Evolutionary conservation across 2,888 invertebrate genomes (phyloP).

Genomic region (Plebejus argus): DNA sequence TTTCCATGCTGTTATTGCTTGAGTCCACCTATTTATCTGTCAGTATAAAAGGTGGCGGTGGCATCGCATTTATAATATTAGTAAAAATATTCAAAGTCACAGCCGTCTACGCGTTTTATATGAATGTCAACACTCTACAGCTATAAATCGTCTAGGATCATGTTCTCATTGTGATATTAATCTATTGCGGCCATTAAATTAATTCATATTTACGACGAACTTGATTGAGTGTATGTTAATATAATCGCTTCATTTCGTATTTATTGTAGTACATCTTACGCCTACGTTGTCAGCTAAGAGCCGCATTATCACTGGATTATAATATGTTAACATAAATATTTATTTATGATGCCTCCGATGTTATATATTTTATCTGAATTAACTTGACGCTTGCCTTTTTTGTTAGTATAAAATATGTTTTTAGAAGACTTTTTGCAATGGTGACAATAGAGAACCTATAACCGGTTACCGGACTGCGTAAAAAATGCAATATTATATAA

Average conservation of each 20-base stretch:
- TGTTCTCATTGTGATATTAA: slow-evolving; percentile 1
- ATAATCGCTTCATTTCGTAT: slow-evolving; percentile 27
- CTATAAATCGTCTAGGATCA: slow-evolving; percentile 22
- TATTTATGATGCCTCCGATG: slow-evolving; percentile 21
- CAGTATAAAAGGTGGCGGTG: too few species aligned
- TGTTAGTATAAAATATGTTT: not conserved
- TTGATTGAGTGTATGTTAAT: slow-evolving; percentile 25
- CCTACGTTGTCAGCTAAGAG: slow-evolving; percentile 24
- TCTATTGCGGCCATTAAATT: not conserved
- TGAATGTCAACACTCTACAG: not conserved
- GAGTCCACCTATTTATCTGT: too few species aligned
- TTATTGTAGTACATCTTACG: slow-evolving; percentile 26
- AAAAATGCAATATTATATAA: too few species aligned
- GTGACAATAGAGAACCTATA: not conserved
- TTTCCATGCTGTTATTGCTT: too few species aligned
- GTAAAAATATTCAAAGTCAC: too few species aligned
- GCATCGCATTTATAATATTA: too few species aligned
- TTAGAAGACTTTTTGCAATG: not conserved
- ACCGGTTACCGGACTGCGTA: too few species aligned
- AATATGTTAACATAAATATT: slow-evolving; percentile 26
- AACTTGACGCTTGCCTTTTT: not conserved
- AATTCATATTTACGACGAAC: slow-evolving; percentile 18
- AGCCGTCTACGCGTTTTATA: not conserved
- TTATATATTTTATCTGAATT: slow-evolving; percentile 10
- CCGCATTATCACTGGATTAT: not conserved